phyloP scores from a whole-genome alignment of 2,888 invertebrate species.

The Hanleya hanleyi region DNA sequence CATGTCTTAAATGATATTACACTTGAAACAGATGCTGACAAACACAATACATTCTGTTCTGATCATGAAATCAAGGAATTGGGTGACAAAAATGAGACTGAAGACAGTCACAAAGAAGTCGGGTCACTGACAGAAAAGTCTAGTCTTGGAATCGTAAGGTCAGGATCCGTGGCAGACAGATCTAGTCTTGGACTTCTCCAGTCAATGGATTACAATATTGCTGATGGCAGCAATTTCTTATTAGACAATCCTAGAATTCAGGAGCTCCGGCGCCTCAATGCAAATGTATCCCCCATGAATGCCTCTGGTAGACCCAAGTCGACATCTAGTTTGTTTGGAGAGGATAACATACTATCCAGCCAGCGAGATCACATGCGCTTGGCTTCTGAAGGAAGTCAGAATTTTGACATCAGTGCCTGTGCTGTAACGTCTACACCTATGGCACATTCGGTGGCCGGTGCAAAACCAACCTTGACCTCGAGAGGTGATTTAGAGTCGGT shows the following conservation, averaged over 20 bases:
- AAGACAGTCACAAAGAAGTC: too few relatives aligned
- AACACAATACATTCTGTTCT: too few relatives aligned
- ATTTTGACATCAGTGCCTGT: constrained; percentile 27
- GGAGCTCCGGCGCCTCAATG: neutral
- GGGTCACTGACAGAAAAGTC: neutral
- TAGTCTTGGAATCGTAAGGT: neutral
- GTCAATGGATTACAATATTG: neutral
- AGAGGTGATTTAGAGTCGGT: too few relatives aligned
- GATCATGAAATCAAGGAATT: too few relatives aligned
- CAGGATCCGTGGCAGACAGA: neutral
- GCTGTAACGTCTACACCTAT: constrained; percentile 49
- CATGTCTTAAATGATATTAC: too few relatives aligned
- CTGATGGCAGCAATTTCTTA: neutral
- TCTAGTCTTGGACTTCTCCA: neutral
- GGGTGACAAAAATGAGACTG: too few relatives aligned
- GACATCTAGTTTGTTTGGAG: neutral
- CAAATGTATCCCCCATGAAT: too few relatives aligned
- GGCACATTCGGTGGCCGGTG: constrained; percentile 38
- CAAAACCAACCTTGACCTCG: too few relatives aligned
- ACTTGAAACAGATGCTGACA: too few relatives aligned
- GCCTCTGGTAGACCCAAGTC: neutral
- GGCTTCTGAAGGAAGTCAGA: neutral
- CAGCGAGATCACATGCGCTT: neutral
- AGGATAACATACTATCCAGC: neutral
- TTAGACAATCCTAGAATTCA: neutral